Evolutionary conservation across 37 sponge, comb jelly and placozoan genomes (phyloP).

Genomic region (Diacarnus erythraeanus): DNA sequence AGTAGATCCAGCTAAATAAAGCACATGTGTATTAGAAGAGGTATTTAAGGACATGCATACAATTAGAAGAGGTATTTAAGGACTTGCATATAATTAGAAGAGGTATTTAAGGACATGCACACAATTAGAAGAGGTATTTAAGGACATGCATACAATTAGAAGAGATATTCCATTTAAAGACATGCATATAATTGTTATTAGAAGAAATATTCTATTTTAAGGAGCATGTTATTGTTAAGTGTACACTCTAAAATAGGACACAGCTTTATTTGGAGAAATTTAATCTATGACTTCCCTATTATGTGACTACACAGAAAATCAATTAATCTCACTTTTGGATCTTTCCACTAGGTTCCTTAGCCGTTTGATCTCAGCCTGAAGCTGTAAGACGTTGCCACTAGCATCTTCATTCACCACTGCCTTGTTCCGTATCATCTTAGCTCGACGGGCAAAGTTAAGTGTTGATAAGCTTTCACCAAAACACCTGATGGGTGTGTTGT

Average conservation of each 20-base stretch:
- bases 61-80: too few relatives aligned
- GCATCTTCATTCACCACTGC: slow-evolving; percentile 85
- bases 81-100: too few relatives aligned
- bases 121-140: too few relatives aligned
- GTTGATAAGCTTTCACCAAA: slow-evolving; percentile 89
- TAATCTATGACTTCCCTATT: neutral
- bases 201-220: too few relatives aligned
- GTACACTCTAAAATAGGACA: neutral
- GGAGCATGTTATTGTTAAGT: neutral
- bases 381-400: slow-evolving; percentile 76
- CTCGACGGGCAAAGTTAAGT: slow-evolving; percentile 78
- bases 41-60: too few relatives aligned
- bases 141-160: neutral
- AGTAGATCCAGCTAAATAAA: too few relatives aligned
- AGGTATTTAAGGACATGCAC: neutral
- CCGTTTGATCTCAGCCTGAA: slow-evolving; percentile 77
- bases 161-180: too few relatives aligned
- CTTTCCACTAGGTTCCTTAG: slow-evolving; percentile 48
- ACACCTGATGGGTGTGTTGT: slow-evolving; percentile 53
- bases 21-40: too few relatives aligned
- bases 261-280: neutral
- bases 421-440: slow-evolving; percentile 88
- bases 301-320: too few relatives aligned
- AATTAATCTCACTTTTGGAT: slow-evolving; percentile 41
- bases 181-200: too few relatives aligned